Base-by-base conservation (phyloP, 2,797 vertebrate species). In the Falco naumanni region DNA sequence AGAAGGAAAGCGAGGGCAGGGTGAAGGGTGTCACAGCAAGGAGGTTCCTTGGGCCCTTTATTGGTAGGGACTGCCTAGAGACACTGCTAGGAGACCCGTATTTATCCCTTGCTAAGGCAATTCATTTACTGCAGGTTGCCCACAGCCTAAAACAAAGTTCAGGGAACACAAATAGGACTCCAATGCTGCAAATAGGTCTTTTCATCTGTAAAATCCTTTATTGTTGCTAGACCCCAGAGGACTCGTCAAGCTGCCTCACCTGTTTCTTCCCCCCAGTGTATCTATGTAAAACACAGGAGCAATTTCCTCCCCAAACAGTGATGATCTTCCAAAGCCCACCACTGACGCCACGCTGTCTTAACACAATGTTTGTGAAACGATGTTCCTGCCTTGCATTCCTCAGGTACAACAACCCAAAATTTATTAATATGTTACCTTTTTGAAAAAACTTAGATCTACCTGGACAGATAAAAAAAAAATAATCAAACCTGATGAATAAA, bases 21-120 rank as follows among this genome's bases (percentile, higher is more conserved):
- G n/a, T 4, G 10, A 78, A 78, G 31, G 13, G 10, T 7, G 13
- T 3, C 0, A 0, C 21, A 75, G 16, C 25, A 60, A 0, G 0
- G 16, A 76, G n/a, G 6, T 13, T 56, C 5, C 48, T 57, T 33
- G 41, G 5, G 39, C 31, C 43, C 7, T 61, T 65, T 65, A 29
- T 11, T 45, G 50, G 16, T 24, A 77, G 28, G 9, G 3, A 50
- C 22, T n/a, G 17, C 50, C 17, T 25, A 33, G 12, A 65, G 18
- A 61, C 22, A 43, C 33, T 41, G 33, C 37, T 24, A 25, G 8
- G 37, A 82, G 16, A 45, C 3, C 9, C 33, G 3, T 20, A 19
- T 74, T 59, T 59, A 43, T 28, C 24, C 16, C 47, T 47, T 28
- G 14, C 51, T 29, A 79, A 76, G 13, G 43, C 43, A 83, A 83